These are phyloP conservation scores for Smittia sp. DNA, from an alignment of 2,888 invertebrate genomes.

Conservation along the genomic window DNA sequence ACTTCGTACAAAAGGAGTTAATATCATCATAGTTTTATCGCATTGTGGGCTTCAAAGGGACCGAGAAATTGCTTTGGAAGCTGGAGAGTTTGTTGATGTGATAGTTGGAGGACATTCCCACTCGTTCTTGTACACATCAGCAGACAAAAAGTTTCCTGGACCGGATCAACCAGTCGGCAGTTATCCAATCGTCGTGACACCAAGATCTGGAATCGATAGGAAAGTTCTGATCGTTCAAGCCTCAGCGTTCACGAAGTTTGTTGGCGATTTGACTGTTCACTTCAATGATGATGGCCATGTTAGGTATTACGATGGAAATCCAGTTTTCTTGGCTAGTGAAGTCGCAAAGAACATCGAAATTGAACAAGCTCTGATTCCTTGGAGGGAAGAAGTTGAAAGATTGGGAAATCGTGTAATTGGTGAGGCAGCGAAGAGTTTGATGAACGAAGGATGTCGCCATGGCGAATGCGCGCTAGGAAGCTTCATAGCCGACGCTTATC, in stretches of 20 bases:
- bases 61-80: slow-evolving; percentile 62
- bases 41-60: slow-evolving; percentile 76
- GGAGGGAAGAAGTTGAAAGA: slow-evolving; percentile 60
- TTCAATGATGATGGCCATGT: slow-evolving; percentile 69
- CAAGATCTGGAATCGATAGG: slow-evolving; percentile 49
- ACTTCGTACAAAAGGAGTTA: slow-evolving; percentile 61
- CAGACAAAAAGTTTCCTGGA: slow-evolving; percentile 54
- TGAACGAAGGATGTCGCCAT: slow-evolving; percentile 57
- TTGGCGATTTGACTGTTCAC: slow-evolving; percentile 71
- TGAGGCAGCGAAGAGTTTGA: slow-evolving; percentile 58
- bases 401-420: slow-evolving; percentile 60
- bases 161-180: slow-evolving; percentile 59
- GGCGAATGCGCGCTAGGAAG: slow-evolving; percentile 73
- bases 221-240: slow-evolving; percentile 66
- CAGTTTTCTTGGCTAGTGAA: slow-evolving; percentile 63
- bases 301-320: slow-evolving; percentile 65
- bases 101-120: slow-evolving; percentile 84
- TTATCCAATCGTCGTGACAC: slow-evolving; percentile 71
- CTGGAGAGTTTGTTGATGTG: slow-evolving; percentile 68
- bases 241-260: slow-evolving; percentile 69
- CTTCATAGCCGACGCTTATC: slow-evolving; percentile 69
- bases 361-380: slow-evolving; percentile 59
- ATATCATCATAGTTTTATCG: slow-evolving; percentile 77
- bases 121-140: slow-evolving; percentile 68
- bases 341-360: slow-evolving; percentile 61